These are phyloP conservation scores for Neolamprologus caudopunctatus DNA, from an alignment of 2,113 vertebrate species.

Conservation along the genomic window DNA sequence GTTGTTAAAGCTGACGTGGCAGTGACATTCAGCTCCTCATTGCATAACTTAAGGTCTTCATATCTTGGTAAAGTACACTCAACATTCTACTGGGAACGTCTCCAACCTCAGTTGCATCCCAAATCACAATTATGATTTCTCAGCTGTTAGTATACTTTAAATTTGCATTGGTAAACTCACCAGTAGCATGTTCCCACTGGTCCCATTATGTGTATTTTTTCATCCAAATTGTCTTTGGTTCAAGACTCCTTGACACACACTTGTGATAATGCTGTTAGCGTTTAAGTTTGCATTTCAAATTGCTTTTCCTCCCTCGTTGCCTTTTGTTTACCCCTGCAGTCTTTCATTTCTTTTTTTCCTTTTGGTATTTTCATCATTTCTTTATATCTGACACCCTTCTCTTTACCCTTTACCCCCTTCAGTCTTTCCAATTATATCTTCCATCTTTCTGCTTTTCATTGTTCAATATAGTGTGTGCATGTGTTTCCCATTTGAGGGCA, in stretches of 20 bases:
- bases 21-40: background rate
- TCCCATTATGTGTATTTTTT: background rate
- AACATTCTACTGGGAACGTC: background rate
- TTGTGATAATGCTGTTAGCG: background rate
- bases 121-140: background rate
- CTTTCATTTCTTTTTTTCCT: background rate
- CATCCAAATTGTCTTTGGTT: background rate
- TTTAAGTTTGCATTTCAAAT: slow-evolving; percentile 42
- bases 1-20: background rate
- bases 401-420: background rate
- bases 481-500: background rate
- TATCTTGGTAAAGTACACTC: background rate
- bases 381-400: background rate
- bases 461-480: background rate
- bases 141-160: background rate
- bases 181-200: background rate
- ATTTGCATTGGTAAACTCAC: background rate
- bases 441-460: background rate
- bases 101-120: background rate
- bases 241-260: background rate
- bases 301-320: background rate
- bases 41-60: background rate
- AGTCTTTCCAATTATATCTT: background rate
- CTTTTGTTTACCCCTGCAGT: slow-evolving; percentile 41
- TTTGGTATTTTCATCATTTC: slow-evolving; percentile 8